These are phyloP conservation scores for Sebastes taczanowskii DNA, from an alignment of 2,797 vertebrate genomes.

Conservation along the genomic window DNA sequence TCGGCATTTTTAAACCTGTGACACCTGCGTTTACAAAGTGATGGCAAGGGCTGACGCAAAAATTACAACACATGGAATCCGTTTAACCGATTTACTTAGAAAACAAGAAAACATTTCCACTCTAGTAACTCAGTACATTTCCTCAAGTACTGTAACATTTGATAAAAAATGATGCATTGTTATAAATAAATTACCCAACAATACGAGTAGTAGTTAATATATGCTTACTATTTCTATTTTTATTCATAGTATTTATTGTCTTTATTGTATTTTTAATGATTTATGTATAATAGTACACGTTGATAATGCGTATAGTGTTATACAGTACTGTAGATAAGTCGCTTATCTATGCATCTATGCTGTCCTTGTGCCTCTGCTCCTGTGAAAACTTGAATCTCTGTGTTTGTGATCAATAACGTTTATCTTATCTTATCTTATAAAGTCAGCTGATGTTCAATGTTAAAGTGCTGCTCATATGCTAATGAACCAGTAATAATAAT, in stretches of 20 bases:
- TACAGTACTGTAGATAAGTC: background rate
- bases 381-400: background rate
- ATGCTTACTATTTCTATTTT: background rate
- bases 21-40: slow-evolving; percentile 13
- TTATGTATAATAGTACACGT: background rate
- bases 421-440: background rate
- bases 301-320: background rate
- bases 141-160: background rate
- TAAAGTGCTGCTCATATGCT: background rate
- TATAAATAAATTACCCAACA: background rate
- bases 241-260: background rate
- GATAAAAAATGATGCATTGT: background rate
- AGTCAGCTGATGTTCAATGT: background rate
- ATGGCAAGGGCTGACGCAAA: background rate
- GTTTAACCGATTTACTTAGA: background rate
- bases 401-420: background rate
- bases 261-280: background rate
- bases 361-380: background rate
- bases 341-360: background rate
- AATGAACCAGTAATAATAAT: background rate
- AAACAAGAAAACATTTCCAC: background rate
- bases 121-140: background rate
- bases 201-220: background rate
- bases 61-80: background rate
- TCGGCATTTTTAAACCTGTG: slow-evolving; percentile 44